Base-by-base conservation (phyloP, 1,140 invertebrate species). In the Drosophila nigrodunni region DNA sequence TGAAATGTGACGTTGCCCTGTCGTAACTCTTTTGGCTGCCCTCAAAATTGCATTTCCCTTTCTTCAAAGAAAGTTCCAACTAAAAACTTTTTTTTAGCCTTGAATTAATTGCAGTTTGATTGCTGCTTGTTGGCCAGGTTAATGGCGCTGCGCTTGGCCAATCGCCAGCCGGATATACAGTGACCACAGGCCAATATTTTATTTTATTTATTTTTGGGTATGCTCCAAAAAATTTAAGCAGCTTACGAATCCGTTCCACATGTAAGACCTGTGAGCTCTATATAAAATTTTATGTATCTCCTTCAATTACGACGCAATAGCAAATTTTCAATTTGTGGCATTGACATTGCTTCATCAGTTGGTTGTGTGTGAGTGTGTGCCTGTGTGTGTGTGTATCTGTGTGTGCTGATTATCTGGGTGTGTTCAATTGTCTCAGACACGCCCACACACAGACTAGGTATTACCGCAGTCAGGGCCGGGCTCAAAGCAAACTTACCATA, bases 1-100 rank as follows among this genome's bases (percentile, higher is more conserved):
- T 89, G 85, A 89, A 89, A 90, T 89, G 86, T 85, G 78, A 90
- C 85, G 79, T 78, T 89, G 86, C 86, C 86, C 86, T 89, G 35
- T 30, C 46, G 41, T 65, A 41, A 52, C 64, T 41, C 55, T 58
- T 44, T 46, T 7, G 15, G n/a, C 46, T 39, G 43, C 9, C 21
- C 55, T 62, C 49, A 64, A 66, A 66, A 55, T 46, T 72, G 61
- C 62, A 65, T 81, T 89, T 89, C 78, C 85, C 85, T 89, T 89
- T 89, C 85, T 81, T 11, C 13, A 34, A 76, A 68, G 74, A 79
- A 77, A 79, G 77, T 77, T 73, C 30, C 58, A 47, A 35, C 44
- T 39, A n/a, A 35, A 4, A 30, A 25, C 25, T 25, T 15, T 49
- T 74, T 52, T 13, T 39, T 47, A 60, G 67, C 68, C 68, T 72